Evolutionary conservation across 2,113 vertebrate genomes (phyloP).

Genomic region (Sorex fumeus): DNA sequence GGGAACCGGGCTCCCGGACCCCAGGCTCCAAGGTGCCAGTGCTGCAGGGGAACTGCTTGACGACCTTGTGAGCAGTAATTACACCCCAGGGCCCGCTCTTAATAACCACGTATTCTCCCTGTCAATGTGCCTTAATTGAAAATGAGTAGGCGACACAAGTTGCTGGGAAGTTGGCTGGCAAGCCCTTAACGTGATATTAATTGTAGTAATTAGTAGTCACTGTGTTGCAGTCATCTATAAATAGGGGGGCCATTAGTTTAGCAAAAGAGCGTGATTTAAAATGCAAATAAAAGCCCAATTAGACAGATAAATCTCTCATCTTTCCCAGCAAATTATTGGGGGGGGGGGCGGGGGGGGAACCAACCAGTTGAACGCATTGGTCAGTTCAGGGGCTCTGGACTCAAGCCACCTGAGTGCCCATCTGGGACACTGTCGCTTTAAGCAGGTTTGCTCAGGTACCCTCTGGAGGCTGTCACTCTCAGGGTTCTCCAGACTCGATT

Average conservation of each 20-base stretch:
- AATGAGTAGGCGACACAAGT: slow-evolving; percentile 90
- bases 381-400: slow-evolving; percentile 40
- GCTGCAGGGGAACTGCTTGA: slow-evolving; percentile 81
- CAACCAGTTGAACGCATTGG: slow-evolving; percentile 8
- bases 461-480: slow-evolving; percentile 21
- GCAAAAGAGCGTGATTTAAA: slow-evolving; percentile 89
- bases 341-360: background rate
- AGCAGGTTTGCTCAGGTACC: background rate
- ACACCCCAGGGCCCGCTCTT: slow-evolving; percentile 87
- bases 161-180: slow-evolving; percentile 88
- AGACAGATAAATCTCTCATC: slow-evolving; percentile 81
- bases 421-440: slow-evolving; percentile 65
- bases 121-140: slow-evolving; percentile 91
- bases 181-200: slow-evolving; percentile 90
- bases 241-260: slow-evolving; percentile 90
- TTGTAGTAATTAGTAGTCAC: slow-evolving; percentile 93
- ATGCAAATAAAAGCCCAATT: slow-evolving; percentile 89
- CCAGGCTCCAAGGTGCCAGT: slow-evolving; percentile 59
- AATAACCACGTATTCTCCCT: slow-evolving; percentile 89
- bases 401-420: background rate
- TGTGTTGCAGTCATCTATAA: slow-evolving; percentile 92
- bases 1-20: slow-evolving; percentile 21
- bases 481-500: background rate
- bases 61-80: slow-evolving; percentile 88
- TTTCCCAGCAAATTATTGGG: slow-evolving; percentile 68